Evolutionary conservation across 2,888 invertebrate genomes (phyloP).

Genomic region (Lasioglossum pauxillum): DNA sequence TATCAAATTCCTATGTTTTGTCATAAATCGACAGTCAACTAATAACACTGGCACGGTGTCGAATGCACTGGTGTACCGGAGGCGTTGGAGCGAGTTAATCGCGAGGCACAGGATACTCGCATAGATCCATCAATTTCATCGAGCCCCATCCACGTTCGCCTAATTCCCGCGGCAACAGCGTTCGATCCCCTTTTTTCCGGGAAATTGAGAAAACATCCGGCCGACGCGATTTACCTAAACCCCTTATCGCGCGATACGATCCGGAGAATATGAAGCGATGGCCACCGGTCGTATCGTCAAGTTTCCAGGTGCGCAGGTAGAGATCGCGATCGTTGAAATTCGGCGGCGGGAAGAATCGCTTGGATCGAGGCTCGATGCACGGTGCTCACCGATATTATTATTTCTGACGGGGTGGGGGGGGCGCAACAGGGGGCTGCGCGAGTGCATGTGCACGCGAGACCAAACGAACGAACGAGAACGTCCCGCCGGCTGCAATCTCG

Average conservation of each 20-base stretch:
- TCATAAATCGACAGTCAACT: too few relatives aligned
- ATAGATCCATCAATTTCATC: not conserved
- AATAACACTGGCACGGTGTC: too few relatives aligned
- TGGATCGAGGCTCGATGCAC: conserved; percentile 10
- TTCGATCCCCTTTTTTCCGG: conserved; percentile 20
- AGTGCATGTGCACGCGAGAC: conserved; percentile 24
- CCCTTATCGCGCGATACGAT: conserved; percentile 47
- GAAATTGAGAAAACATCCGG: conserved; percentile 51
- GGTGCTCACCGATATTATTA: not conserved
- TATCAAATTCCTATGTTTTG: too few relatives aligned
- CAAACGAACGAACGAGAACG: conserved; percentile 30
- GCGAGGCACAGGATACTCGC: too few relatives aligned
- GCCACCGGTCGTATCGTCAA: conserved; percentile 9
- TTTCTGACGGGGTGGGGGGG: not conserved
- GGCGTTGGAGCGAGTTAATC: too few relatives aligned
- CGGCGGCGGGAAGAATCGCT: conserved; percentile 10
- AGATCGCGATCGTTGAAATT: conserved; percentile 1
- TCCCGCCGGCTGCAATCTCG: conserved; percentile 69
- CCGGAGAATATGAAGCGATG: conserved; percentile 7
- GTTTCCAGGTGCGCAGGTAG: not conserved
- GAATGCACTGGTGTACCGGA: too few relatives aligned
- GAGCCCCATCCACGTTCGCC: not conserved
- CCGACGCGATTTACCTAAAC: conserved; percentile 40
- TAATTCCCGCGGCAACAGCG: conserved; percentile 23
- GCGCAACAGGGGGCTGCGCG: conserved; percentile 22